Evolutionary conservation across 2,888 invertebrate genomes (phyloP), one percentile per base, ranked within the genome.

Genomic region (Cataglyphis cursor): DNA sequence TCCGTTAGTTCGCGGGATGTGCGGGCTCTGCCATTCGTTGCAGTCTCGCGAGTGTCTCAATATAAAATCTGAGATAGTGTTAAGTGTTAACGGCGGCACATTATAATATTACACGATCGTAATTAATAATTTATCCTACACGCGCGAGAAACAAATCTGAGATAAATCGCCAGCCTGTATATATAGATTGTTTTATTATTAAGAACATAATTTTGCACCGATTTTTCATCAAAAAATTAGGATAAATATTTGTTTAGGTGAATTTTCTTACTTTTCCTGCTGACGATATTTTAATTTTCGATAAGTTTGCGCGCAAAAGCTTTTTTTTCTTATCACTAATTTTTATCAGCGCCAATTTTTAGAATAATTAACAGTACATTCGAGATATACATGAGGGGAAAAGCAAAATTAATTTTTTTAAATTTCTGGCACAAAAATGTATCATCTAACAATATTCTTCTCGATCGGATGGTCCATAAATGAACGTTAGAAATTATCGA

Each of bases 1-100:
- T 44, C 78, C 78, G 78, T 80, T 80, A 80, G 74, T 9, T 24
- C 31, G 44, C 72, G 35, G 28, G 24, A 15, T 61, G 38, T 54
- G 76, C 72, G 54, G 54, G 54, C 28, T 68, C 35, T 68, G 51
- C 75, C 68, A 24, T 38, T 70, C 51, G 48, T 38, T 70, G 74
- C 31, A 18, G 21, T 57, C 48, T 51, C 28, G 12, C n/a, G 44
- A 59, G 31, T 12, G 41, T 51, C 48, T 31, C 74, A 21, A 38
- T 21, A 54, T 15, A 15, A 78, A 59, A 78, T 12, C 31, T 72
- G 35, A 57, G 57, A 59, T 57, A 72, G 57, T 44, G 31, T 18
- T 2, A 12, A 41, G 44, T 59, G 74, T 73, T 73, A 59, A 80
- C 74, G 59, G 44, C 74, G 44, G 8, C n/a, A 51, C 9, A 73